Conservation (phyloP, 37 sponge, comb jelly and placozoan species). For the Amphimedon queenslandica region DNA sequence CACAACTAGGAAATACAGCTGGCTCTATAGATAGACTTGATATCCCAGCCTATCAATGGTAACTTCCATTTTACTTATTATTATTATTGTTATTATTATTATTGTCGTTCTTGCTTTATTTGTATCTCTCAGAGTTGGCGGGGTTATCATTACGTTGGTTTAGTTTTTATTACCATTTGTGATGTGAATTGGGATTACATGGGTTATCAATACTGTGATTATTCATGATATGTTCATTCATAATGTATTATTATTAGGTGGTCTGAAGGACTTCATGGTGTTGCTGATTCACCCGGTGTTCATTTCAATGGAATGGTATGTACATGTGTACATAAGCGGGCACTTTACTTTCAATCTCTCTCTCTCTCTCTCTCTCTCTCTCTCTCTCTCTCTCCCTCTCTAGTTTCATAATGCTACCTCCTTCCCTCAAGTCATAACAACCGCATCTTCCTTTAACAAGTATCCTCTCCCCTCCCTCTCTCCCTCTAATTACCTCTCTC, state of each 20-base stretch:
- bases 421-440: slow-evolving; percentile 48
- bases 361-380: too few relatives aligned
- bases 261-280: slow-evolving; percentile 79
- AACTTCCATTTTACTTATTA: not conserved
- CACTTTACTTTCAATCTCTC: not conserved
- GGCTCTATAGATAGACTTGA: slow-evolving; percentile 27
- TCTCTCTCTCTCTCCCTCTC: too few relatives aligned
- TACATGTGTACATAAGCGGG: too few relatives aligned
- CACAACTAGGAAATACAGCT: slow-evolving; percentile 59
- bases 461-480: not conserved
- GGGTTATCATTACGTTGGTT: too few relatives aligned
- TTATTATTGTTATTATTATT: not conserved
- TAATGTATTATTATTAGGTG: slow-evolving; percentile 41
- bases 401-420: slow-evolving; percentile 38
- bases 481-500: not conserved
- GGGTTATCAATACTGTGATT: too few relatives aligned
- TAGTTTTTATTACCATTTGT: too few relatives aligned
- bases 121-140: too few relatives aligned
- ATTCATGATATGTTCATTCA: too few relatives aligned
- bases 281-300: slow-evolving; percentile 71
- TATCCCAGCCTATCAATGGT: slow-evolving; percentile 73
- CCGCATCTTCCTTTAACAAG: slow-evolving; percentile 39
- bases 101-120: too few relatives aligned
- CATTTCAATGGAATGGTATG: slow-evolving; percentile 62
- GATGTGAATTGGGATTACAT: too few relatives aligned